Evolutionary conservation across 2,888 invertebrate species (phyloP).

Genomic region (Abscondita cerata): DNA sequence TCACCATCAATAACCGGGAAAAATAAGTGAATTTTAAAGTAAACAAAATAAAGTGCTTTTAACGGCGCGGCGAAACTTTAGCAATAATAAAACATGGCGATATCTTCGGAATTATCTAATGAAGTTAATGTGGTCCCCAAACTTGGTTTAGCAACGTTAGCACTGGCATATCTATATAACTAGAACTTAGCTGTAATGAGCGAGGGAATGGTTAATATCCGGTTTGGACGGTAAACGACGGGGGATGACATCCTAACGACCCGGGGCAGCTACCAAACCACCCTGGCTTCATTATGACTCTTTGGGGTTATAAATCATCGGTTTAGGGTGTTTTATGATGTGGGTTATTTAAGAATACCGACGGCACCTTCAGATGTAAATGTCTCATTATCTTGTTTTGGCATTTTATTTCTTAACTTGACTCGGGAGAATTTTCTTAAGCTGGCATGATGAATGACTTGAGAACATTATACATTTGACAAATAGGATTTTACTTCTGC

Average conservation of each 20-base stretch:
- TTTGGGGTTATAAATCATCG: slow-evolving; percentile 51
- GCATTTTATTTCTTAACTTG: too few relatives aligned
- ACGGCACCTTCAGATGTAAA: neutral
- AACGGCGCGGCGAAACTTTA: slow-evolving; percentile 6
- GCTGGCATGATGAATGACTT: too few relatives aligned
- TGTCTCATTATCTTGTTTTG: neutral
- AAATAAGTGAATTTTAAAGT: slow-evolving; percentile 19
- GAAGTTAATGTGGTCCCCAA: slow-evolving; percentile 27
- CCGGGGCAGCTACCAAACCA: slow-evolving; percentile 38
- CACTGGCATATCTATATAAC: slow-evolving; percentile 39
- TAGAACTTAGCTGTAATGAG: slow-evolving; percentile 42
- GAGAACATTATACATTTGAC: too few relatives aligned
- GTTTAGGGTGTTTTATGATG: slow-evolving; percentile 45
- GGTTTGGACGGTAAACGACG: slow-evolving; percentile 48
- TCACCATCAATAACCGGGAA: neutral
- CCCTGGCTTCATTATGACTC: slow-evolving; percentile 49
- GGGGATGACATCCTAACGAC: slow-evolving; percentile 48
- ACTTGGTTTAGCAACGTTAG: slow-evolving; percentile 38
- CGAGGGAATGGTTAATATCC: slow-evolving; percentile 53
- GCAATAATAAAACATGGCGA: slow-evolving; percentile 19
- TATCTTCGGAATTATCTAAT: slow-evolving; percentile 34
- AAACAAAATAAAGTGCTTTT: slow-evolving; percentile 16
- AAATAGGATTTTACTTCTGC: too few relatives aligned
- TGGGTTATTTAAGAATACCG: slow-evolving; percentile 39
- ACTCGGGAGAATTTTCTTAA: too few relatives aligned